Evolutionary conservation across 2,113 vertebrate species (phyloP), one percentile per base, ranked within the genome.

Genomic region (Pteropus alecto): DNA sequence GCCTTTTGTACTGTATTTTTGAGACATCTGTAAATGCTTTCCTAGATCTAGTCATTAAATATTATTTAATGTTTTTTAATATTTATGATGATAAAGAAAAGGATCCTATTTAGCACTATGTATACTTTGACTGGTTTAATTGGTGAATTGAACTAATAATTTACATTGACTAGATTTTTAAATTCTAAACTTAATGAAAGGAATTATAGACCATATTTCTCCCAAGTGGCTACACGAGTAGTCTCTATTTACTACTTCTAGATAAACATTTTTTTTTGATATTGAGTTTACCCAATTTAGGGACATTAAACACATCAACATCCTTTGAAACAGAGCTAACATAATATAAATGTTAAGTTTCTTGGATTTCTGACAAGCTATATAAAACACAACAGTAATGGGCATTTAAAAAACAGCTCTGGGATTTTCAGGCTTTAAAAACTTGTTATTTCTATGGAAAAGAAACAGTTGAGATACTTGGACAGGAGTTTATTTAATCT

Each of bases 181-280:
- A 82, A 93, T 6, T 46, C 15, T 70, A 82, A 84, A 90, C 35
- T 85, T 85, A 71, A 82, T 92, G n/a, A 68, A 92, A 74, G 93
- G 33, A 84, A 46, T 70, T 82, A 76, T 48, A 21, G 10, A 35
- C 15, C 35, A 0, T 33, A 60, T 82, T 86, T 94, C 85, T 84
- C 9, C n/a, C 48, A 94, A 41, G 1, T 74, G 28, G 58, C 48
- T 79, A 33, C 19, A 54, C 6, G 76, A 43, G 11, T 73, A 51
- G 48, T 51, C 33, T 68, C 18, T 76, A 68, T 58, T 92, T 70
- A 81, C 18, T 79, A 33, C 38, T 83, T 95, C 87, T 70, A 87
- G 22, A 46, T 93, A 93, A 95, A 91, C 88, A 91, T 87, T 94
- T 90, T 71, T 84, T 96, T 89, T 68, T 78, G 68, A 73, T 76